Conservation (phyloP, 2,797 vertebrate genomes). For the Clarias fuscus region DNA sequence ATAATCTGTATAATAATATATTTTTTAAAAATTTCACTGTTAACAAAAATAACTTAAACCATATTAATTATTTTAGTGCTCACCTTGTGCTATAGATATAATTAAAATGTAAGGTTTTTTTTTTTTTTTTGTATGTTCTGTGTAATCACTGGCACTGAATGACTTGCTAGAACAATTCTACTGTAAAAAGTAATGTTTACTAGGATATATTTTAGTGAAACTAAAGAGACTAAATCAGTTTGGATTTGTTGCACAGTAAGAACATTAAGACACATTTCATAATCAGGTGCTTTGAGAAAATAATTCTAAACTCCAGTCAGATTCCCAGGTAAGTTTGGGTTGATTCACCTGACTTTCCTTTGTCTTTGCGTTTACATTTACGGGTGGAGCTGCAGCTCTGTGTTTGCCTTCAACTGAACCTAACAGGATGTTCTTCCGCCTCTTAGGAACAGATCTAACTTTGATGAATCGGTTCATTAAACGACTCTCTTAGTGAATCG, state of each 20-base stretch:
- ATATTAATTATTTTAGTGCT: no score
- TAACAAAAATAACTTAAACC: no score
- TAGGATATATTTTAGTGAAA: neutral
- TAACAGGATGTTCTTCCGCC: conserved; percentile 75
- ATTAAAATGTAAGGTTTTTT: no score
- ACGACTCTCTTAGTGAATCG: neutral
- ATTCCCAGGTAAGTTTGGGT: neutral
- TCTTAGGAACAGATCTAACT: neutral
- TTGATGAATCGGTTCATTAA: neutral
- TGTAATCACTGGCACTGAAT: neutral
- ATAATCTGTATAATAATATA: no score
- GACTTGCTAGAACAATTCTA: neutral
- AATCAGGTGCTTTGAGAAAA: neutral
- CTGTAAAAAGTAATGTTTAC: neutral
- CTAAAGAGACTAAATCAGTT: neutral
- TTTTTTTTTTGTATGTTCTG: neutral
- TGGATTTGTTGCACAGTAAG: neutral
- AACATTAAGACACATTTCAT: neutral
- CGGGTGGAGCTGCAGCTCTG: conserved; percentile 60
- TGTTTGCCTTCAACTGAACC: conserved; percentile 68
- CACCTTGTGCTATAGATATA: no score
- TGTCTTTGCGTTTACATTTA: conserved; percentile 28
- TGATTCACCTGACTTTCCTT: neutral
- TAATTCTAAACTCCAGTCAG: neutral
- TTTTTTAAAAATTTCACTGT: no score